Evolutionary conservation across 2,797 vertebrate species (phyloP).

Genomic region (Astyanax mexicanus): DNA sequence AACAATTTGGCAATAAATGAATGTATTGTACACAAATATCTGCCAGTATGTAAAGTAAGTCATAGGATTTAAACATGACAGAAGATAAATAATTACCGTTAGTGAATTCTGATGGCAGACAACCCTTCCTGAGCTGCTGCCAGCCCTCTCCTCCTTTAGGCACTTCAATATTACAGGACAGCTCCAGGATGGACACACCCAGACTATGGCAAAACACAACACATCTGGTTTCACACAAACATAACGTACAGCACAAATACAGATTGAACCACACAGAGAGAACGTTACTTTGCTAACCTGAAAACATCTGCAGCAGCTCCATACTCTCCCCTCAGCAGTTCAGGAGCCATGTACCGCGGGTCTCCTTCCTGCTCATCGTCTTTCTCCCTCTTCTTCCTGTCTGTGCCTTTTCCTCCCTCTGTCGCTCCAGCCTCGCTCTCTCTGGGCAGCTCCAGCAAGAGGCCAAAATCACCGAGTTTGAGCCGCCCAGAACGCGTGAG

Average conservation of each 20-base stretch:
- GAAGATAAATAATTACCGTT: constrained; percentile 76
- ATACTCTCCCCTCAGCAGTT: constrained; percentile 85
- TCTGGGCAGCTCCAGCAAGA: constrained; percentile 79
- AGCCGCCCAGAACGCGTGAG: constrained; percentile 83
- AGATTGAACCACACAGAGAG: neutral
- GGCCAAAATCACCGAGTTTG: constrained; percentile 90
- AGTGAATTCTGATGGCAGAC: constrained; percentile 84
- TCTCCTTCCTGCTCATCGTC: constrained; percentile 88
- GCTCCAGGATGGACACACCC: constrained; percentile 89
- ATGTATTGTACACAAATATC: no score
- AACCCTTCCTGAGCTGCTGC: constrained; percentile 88
- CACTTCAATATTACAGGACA: constrained; percentile 89
- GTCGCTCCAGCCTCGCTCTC: neutral
- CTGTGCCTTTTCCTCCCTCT: neutral
- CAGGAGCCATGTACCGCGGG: constrained; percentile 91
- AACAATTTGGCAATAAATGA: no score
- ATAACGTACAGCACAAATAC: neutral
- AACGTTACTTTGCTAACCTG: constrained; percentile 74
- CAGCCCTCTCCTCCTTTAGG: constrained; percentile 90
- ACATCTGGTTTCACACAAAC: no score
- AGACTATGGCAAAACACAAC: constrained; percentile 71
- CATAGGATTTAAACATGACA: no score
- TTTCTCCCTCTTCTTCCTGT: constrained; percentile 60
- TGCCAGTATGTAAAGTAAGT: no score
- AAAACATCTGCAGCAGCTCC: constrained; percentile 89